Conservation (phyloP, 2,888 invertebrate genomes). For the Athripsodes cinereus region DNA sequence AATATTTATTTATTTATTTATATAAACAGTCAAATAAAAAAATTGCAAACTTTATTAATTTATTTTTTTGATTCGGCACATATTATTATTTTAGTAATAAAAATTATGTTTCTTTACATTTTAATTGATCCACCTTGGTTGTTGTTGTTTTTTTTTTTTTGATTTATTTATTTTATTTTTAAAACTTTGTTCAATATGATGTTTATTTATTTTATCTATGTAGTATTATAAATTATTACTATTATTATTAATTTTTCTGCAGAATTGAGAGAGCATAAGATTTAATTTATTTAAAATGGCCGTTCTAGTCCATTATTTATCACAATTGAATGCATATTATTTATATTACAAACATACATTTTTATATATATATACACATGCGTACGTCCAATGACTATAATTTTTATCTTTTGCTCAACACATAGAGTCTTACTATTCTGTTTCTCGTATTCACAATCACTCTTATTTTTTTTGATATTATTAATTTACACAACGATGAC, state of each 20-base stretch:
- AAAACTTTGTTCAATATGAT: neutral
- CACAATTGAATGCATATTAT: neutral
- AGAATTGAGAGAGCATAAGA: neutral
- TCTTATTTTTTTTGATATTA: neutral
- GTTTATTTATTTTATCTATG: neutral
- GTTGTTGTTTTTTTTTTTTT: neutral
- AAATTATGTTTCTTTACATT: too few relatives aligned
- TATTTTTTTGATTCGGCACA: neutral
- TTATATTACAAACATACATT: neutral
- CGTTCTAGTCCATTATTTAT: neutral
- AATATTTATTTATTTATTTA: neutral
- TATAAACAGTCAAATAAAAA: neutral
- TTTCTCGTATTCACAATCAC: neutral
- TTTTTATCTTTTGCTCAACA: too few relatives aligned
- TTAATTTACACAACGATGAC: neutral
- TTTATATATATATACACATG: neutral
- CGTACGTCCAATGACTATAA: too few relatives aligned
- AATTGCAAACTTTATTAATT: neutral
- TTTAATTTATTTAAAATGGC: neutral
- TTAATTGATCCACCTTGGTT: neutral
- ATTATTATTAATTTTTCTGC: neutral
- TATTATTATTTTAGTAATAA: neutral
- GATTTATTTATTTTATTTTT: neutral
- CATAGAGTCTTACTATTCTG: too few relatives aligned
- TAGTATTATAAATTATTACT: neutral